phyloP scores from a whole-genome alignment of 2,888 invertebrate genomes.

The Euzophera pinguis region DNA sequence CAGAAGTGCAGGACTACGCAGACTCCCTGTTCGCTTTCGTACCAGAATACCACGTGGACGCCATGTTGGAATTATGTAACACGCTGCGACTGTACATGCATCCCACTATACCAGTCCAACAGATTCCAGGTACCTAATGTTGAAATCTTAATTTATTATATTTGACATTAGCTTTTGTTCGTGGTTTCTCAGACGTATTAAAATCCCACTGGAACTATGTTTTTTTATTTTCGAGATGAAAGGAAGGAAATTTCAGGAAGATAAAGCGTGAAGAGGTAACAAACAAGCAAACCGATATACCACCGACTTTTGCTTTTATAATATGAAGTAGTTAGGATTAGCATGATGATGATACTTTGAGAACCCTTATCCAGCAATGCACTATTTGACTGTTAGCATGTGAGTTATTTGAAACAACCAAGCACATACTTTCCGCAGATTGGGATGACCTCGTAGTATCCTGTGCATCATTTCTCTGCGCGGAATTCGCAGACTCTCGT shows the following conservation, averaged over 20 bases:
- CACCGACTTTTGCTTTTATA: too few species aligned
- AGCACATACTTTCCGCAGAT: conserved; percentile 73
- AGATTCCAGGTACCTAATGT: conserved; percentile 60
- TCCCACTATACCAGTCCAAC: conserved; percentile 80
- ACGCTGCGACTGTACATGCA: conserved; percentile 83
- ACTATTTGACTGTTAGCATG: too few species aligned
- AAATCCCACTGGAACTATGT: too few species aligned
- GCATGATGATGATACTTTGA: too few species aligned
- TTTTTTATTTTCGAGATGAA: too few species aligned
- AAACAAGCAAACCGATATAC: too few species aligned
- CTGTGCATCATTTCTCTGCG: conserved; percentile 85
- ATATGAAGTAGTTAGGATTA: too few species aligned
- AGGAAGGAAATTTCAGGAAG: too few species aligned
- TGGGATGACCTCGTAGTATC: conserved; percentile 80
- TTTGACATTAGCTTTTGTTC: too few species aligned
- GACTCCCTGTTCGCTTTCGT: conserved; percentile 83
- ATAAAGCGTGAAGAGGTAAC: too few species aligned
- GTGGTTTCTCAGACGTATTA: background rate
- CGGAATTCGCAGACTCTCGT: conserved; percentile 87
- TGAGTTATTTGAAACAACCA: too few species aligned
- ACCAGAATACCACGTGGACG: conserved; percentile 86
- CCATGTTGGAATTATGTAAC: conserved; percentile 82
- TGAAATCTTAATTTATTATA: background rate
- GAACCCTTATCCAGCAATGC: too few species aligned
- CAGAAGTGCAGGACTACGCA: conserved; percentile 39